Conservation (phyloP, 2,113 vertebrate species). For the Platycercus adscitus region DNA sequence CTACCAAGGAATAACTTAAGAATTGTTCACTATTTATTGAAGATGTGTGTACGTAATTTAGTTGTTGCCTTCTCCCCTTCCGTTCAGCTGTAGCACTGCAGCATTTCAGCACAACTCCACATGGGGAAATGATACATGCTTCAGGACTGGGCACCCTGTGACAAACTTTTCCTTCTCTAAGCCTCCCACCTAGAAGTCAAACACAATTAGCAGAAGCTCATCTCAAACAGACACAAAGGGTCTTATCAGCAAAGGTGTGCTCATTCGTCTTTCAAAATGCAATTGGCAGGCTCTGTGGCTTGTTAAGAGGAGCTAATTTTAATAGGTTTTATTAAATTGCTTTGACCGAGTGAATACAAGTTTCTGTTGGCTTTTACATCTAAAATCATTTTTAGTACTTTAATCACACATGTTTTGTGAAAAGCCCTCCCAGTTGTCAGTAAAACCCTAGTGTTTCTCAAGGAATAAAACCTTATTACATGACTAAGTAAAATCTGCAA, state of each 20-base stretch:
- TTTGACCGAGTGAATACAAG: background rate
- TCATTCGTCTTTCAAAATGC: background rate
- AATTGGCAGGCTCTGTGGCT: background rate
- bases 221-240: background rate
- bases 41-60: background rate
- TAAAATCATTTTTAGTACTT: background rate
- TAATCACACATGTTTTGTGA: background rate
- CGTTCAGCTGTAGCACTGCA: background rate
- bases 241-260: background rate
- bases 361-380: background rate
- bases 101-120: background rate
- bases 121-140: background rate
- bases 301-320: background rate
- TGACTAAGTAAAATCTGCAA: background rate
- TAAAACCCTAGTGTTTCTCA: background rate
- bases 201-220: background rate
- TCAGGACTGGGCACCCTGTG: background rate
- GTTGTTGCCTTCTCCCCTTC: constrained; percentile 18
- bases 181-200: background rate
- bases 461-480: background rate
- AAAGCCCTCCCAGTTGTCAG: background rate
- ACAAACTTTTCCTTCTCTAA: background rate
- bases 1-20: background rate
- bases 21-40: constrained; percentile 11
- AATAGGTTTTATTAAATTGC: background rate